A percentile compares a stretch with the other conserved stretches of the same genome.
These are phyloP conservation scores for Stratiomys singularior DNA, from an alignment of 2,888 invertebrate species.

Conservation along the genomic window DNA sequence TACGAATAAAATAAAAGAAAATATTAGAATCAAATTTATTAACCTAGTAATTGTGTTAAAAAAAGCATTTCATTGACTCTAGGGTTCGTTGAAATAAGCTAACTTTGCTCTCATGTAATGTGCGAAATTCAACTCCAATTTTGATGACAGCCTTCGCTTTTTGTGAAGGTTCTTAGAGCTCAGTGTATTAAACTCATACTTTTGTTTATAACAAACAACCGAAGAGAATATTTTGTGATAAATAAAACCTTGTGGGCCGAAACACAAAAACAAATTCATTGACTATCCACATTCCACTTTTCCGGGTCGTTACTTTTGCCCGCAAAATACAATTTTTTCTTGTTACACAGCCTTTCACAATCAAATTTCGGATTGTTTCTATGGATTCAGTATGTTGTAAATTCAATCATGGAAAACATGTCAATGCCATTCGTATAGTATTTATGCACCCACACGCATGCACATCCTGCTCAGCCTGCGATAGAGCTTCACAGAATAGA, in stretches of 20 bases:
- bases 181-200: background rate
- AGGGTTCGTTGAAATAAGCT: too few species aligned
- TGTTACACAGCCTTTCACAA: background rate
- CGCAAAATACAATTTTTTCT: background rate
- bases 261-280: background rate
- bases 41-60: too few species aligned
- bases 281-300: background rate
- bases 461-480: background rate
- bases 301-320: background rate
- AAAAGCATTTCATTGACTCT: too few species aligned
- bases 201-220: background rate
- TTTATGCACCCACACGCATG: background rate
- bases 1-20: background rate
- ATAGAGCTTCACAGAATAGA: background rate
- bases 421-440: background rate
- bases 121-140: background rate
- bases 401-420: background rate
- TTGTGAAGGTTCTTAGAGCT: background rate
- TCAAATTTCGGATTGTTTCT: background rate
- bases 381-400: conserved; percentile 1
- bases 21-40: too few species aligned
- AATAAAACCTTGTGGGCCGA: background rate
- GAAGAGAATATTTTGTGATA: background rate
- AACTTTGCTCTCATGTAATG: too few species aligned
- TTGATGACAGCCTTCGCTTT: background rate